Evolutionary conservation across 2,113 vertebrate species (phyloP).

Genomic region (Propithecus coquereli): DNA sequence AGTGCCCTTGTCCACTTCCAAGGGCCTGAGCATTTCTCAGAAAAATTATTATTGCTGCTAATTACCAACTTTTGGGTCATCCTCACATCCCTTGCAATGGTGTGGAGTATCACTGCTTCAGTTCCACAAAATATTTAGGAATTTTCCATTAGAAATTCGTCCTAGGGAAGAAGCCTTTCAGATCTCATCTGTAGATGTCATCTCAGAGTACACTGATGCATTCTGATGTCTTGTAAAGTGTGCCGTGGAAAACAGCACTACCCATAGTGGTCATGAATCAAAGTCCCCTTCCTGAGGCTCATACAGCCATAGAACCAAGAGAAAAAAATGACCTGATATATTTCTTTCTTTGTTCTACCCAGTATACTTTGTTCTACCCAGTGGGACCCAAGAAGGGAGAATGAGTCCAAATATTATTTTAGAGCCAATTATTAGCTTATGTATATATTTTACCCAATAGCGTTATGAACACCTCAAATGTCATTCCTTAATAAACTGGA

Average conservation of each 20-base stretch:
- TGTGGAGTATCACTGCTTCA: neutral
- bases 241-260: neutral
- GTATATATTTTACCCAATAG: neutral
- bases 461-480: neutral
- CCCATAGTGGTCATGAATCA: neutral
- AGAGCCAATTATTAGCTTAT: neutral
- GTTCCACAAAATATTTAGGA: neutral
- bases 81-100: neutral
- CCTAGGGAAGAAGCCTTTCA: neutral
- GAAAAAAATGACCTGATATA: neutral
- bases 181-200: neutral
- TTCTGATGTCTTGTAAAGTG: neutral
- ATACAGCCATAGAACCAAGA: neutral
- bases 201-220: neutral
- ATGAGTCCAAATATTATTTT: neutral
- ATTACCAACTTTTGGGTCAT: neutral
- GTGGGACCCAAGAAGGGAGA: neutral
- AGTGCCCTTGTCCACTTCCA: neutral
- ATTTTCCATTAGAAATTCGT: constrained; percentile 2
- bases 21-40: neutral
- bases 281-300: neutral
- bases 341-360: neutral
- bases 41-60: neutral
- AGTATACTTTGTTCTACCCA: neutral
- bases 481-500: neutral